These are phyloP conservation scores for Melanocharis versteri DNA, from an alignment of 2,113 vertebrate species.

Conservation along the genomic window DNA sequence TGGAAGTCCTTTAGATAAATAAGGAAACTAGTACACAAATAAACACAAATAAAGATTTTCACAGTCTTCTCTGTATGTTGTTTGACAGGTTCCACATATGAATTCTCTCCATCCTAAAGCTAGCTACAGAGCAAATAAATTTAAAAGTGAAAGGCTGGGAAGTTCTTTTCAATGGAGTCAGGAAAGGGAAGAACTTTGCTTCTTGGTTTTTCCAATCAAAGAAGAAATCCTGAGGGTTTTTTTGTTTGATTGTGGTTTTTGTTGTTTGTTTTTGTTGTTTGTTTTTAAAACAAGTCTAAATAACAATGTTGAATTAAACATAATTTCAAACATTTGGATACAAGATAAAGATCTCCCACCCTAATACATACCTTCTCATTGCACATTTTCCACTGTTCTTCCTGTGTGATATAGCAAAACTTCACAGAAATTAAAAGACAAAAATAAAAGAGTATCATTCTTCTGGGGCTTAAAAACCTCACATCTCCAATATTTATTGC, in stretches of 20 bases:
- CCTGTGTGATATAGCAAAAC: not conserved
- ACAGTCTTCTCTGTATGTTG: not conserved
- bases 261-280: not conserved
- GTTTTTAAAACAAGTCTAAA: not conserved
- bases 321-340: not conserved
- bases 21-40: not conserved
- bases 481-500: not conserved
- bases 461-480: not conserved
- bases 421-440: not conserved
- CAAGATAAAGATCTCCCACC: not conserved
- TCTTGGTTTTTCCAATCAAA: not conserved
- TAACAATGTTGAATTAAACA: not conserved
- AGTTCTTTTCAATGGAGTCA: not conserved
- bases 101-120: not conserved
- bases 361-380: not conserved
- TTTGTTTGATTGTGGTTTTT: no score
- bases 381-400: not conserved
- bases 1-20: not conserved
- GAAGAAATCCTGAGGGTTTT: not conserved
- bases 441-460: not conserved
- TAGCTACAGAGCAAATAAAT: not conserved
- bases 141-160: not conserved
- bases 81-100: not conserved
- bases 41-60: not conserved
- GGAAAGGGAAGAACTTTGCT: not conserved